Conservation (phyloP, 92 coral and sea anemone species). For the Anthopleura xanthogrammica region DNA sequence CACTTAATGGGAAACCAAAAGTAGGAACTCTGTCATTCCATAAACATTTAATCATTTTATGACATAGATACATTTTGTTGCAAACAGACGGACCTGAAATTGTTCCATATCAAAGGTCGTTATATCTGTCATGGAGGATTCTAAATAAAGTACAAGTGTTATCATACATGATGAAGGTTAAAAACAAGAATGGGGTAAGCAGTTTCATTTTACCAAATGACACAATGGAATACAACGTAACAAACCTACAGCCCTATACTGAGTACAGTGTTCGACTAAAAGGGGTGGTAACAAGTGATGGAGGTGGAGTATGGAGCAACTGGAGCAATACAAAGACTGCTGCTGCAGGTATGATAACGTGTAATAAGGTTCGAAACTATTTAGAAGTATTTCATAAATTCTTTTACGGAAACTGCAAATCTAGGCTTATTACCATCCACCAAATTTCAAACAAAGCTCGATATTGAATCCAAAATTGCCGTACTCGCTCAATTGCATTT, state of each 20-base stretch:
- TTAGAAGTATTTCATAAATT: too few relatives aligned
- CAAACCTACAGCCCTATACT: constrained; percentile 21
- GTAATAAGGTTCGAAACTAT: not conserved
- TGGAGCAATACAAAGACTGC: not conserved
- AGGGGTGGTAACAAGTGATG: not conserved
- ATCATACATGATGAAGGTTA: not conserved
- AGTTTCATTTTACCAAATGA: not conserved
- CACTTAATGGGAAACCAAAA: too few relatives aligned
- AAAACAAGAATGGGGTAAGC: not conserved
- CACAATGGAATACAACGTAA: constrained; percentile 5
- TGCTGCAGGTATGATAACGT: constrained; percentile 10
- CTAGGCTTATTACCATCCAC: too few relatives aligned
- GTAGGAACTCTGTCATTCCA: too few relatives aligned
- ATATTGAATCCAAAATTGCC: too few relatives aligned
- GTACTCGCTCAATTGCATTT: too few relatives aligned
- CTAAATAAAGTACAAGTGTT: not conserved
- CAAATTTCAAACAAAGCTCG: too few relatives aligned
- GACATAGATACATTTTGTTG: too few relatives aligned
- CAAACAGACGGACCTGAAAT: not conserved
- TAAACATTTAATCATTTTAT: too few relatives aligned
- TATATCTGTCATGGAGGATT: not conserved
- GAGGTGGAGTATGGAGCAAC: constrained; percentile 13
- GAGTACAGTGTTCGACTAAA: constrained; percentile 14
- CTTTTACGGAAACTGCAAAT: too few relatives aligned
- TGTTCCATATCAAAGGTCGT: not conserved